Conservation (phyloP, 2,797 vertebrate species). For the Thamnophis elegans region DNA sequence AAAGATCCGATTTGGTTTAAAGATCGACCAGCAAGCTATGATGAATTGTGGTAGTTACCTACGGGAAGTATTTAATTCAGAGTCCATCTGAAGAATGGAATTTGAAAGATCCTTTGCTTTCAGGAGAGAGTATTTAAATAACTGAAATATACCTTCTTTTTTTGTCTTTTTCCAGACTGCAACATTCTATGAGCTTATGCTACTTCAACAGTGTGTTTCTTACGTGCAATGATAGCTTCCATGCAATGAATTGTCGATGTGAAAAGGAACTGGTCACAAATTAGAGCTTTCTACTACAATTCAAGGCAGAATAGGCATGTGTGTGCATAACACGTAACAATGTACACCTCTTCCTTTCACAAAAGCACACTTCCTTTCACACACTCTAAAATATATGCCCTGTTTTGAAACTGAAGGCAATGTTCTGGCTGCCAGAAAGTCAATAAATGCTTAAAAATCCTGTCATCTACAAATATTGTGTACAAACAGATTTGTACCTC, state of each 20-base stretch:
- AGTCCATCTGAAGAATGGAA: neutral
- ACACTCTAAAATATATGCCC: neutral
- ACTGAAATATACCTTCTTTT: neutral
- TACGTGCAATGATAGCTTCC: neutral
- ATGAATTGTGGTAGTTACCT: slow-evolving; percentile 3
- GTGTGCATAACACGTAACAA: neutral
- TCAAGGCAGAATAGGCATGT: neutral
- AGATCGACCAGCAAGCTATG: no score
- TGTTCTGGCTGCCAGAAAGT: neutral
- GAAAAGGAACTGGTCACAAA: neutral
- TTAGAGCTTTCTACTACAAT: neutral
- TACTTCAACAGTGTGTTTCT: neutral
- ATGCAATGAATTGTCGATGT: neutral
- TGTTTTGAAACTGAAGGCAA: neutral
- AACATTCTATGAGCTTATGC: neutral
- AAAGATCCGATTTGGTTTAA: neutral
- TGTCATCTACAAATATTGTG: neutral
- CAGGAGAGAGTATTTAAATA: neutral
- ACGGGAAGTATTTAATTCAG: neutral
- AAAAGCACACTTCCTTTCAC: neutral
- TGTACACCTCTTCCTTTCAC: neutral
- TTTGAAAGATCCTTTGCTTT: neutral
- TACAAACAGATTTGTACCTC: neutral
- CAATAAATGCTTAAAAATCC: neutral
- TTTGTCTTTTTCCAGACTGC: neutral